Evolutionary conservation across 2,113 vertebrate genomes (phyloP).

Genomic region (Peucedramus taeniatus): DNA sequence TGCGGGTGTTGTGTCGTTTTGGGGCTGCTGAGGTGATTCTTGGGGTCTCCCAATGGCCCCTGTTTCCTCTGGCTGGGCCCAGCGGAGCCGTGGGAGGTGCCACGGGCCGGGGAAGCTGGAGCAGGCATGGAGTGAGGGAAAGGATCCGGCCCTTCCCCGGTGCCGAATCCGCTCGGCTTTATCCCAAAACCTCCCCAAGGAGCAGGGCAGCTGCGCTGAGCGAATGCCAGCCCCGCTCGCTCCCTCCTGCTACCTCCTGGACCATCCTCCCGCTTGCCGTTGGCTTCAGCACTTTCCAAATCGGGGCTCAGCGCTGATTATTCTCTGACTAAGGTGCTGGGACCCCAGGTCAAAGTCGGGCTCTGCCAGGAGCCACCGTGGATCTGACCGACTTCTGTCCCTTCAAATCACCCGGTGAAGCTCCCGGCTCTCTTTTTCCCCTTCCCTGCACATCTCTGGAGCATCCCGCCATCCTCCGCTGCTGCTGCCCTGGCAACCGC

Average conservation of each 20-base stretch:
- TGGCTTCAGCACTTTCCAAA: background rate
- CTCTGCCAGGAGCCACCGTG: background rate
- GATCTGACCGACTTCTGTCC: background rate
- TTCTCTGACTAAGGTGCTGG: background rate
- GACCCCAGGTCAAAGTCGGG: background rate
- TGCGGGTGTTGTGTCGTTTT: background rate
- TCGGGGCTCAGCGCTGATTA: background rate
- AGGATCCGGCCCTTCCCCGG: background rate
- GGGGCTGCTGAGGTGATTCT: background rate
- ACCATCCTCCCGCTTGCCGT: background rate
- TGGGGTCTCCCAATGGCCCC: background rate
- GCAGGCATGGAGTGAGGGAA: background rate
- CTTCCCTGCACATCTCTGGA: slow-evolving; percentile 73
- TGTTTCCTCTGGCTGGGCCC: background rate
- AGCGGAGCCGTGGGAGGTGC: background rate
- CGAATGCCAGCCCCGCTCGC: background rate
- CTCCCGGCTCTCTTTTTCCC: slow-evolving; percentile 18
- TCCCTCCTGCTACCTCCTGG: background rate
- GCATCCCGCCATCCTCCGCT: slow-evolving; percentile 78
- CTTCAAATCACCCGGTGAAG: background rate
- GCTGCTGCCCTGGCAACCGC: slow-evolving; percentile 74
- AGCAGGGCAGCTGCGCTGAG: background rate
- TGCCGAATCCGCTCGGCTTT: background rate
- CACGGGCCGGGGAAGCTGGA: accelerated
- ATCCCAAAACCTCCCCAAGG: background rate